A percentile compares a stretch with the other conserved stretches of the same genome.
phyloP scores from a whole-genome alignment of 2,888 invertebrate species.

The Synanthedon tipuliformis region DNA sequence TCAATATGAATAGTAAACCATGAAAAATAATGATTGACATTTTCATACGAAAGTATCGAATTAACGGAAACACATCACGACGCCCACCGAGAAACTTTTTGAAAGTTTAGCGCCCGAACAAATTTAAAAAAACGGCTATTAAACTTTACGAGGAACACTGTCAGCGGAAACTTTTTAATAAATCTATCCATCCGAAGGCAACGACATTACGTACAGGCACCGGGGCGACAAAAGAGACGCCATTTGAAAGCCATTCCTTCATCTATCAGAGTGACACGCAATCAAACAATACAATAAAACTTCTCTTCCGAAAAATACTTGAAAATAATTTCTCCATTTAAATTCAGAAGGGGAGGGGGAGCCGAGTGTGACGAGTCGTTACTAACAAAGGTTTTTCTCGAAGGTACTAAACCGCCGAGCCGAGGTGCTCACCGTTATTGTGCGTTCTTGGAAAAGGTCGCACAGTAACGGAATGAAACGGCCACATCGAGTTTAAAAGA shows the following conservation, averaged over 20 bases:
- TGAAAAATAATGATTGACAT: too few relatives aligned
- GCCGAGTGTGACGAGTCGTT: conserved; percentile 26
- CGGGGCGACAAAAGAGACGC: conserved; percentile 43
- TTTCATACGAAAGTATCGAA: too few relatives aligned
- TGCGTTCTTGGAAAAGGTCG: conserved; percentile 37
- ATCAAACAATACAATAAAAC: conserved; percentile 71
- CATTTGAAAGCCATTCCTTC: conserved; percentile 56
- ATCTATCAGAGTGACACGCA: conserved; percentile 67
- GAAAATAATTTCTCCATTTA: conserved; percentile 68
- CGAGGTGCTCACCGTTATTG: conserved; percentile 45
- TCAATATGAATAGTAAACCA: too few relatives aligned
- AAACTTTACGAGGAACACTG: conserved; percentile 29
- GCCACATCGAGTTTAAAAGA: conserved; percentile 25
- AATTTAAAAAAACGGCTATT: conserved; percentile 42
- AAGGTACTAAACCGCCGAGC: conserved; percentile 45
- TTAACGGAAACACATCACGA: conserved; percentile 18
- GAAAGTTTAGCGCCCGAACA: conserved; percentile 7
- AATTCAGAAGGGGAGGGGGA: conserved; percentile 56
- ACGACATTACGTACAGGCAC: conserved; percentile 45
- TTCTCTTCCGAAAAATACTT: conserved; percentile 67
- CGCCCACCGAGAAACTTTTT: conserved; percentile 32
- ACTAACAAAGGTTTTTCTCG: conserved; percentile 51
- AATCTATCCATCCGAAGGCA: conserved; percentile 50
- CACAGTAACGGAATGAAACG: conserved; percentile 38
- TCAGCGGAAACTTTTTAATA: conserved; percentile 57